These are phyloP conservation scores for Anagyrus pseudococci DNA, from an alignment of 2,888 invertebrate species.

Conservation along the genomic window DNA sequence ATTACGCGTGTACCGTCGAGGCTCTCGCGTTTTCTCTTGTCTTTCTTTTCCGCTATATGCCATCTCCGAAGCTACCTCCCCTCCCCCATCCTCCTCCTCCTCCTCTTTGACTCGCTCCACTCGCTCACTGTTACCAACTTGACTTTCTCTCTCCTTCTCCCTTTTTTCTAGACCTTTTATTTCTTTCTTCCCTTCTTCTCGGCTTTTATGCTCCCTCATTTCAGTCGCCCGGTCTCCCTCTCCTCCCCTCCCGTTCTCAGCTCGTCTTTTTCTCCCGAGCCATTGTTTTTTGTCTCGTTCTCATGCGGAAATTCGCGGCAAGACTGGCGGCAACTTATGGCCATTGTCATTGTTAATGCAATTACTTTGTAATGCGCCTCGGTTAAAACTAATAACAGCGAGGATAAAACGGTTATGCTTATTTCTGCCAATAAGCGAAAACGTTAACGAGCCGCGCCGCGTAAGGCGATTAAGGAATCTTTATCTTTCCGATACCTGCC, in stretches of 20 bases:
- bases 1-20: no score
- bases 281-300: constrained; percentile 32
- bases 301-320: constrained; percentile 22
- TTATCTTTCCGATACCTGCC: no score
- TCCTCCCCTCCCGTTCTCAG: not conserved
- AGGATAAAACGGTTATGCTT: constrained; percentile 19
- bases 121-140: no score
- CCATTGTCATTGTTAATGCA: constrained; percentile 25
- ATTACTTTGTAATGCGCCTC: constrained; percentile 19
- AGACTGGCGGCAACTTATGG: constrained; percentile 27
- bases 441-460: not conserved
- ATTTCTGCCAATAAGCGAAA: constrained; percentile 13
- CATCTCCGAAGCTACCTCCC: no score
- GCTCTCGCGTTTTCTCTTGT: no score
- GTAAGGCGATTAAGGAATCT: no score
- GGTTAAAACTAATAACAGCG: constrained; percentile 26
- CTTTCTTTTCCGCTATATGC: no score
- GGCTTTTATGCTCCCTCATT: no score
- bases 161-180: no score
- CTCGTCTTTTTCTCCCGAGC: constrained; percentile 1
- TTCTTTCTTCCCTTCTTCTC: no score
- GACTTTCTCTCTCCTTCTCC: not conserved
- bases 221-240: no score
- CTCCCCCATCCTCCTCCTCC: not conserved
- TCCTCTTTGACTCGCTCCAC: constrained; percentile 16